These are phyloP conservation scores for Drosophila siamana DNA, from an alignment of 2,888 invertebrate species.

Conservation along the genomic window DNA sequence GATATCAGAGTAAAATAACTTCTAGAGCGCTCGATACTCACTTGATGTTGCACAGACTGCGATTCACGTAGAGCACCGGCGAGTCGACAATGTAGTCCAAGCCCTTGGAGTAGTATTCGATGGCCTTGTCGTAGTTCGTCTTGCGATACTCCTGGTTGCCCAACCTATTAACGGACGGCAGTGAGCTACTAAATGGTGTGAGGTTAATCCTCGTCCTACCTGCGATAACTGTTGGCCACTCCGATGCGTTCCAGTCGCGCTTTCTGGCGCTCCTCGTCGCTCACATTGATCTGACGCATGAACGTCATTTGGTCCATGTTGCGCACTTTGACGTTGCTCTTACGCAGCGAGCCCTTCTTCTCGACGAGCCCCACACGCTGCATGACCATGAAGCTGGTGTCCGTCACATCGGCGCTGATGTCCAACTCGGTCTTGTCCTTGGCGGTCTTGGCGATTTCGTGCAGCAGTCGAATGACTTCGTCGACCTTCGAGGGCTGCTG, in stretches of 20 bases:
- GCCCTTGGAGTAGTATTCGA: conserved; percentile 43
- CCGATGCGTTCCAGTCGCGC: conserved; percentile 33
- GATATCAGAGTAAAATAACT: no score
- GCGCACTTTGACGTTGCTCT: neutral
- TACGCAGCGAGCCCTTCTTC: neutral
- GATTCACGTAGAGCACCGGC: conserved; percentile 49
- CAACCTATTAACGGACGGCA: neutral
- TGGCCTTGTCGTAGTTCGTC: conserved; percentile 45
- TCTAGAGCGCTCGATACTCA: conserved; percentile 23
- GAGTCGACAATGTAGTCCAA: conserved; percentile 50
- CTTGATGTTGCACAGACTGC: conserved; percentile 52
- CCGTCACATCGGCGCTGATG: conserved; percentile 28
- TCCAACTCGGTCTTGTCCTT: conserved; percentile 35
- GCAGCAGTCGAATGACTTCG: conserved; percentile 33
- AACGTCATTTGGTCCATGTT: conserved; percentile 33
- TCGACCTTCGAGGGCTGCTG: conserved; percentile 26
- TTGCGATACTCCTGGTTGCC: conserved; percentile 56
- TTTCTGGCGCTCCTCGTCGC: neutral
- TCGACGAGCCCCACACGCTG: neutral
- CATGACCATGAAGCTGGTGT: conserved; percentile 36
- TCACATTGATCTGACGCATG: conserved; percentile 52
- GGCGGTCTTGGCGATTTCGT: conserved; percentile 31
- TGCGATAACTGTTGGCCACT: conserved; percentile 54
- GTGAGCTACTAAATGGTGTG: no score
- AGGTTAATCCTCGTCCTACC: conserved; percentile 26